phyloP scores from a whole-genome alignment of 2,888 invertebrate genomes.

The Mechanitis messenoides region DNA sequence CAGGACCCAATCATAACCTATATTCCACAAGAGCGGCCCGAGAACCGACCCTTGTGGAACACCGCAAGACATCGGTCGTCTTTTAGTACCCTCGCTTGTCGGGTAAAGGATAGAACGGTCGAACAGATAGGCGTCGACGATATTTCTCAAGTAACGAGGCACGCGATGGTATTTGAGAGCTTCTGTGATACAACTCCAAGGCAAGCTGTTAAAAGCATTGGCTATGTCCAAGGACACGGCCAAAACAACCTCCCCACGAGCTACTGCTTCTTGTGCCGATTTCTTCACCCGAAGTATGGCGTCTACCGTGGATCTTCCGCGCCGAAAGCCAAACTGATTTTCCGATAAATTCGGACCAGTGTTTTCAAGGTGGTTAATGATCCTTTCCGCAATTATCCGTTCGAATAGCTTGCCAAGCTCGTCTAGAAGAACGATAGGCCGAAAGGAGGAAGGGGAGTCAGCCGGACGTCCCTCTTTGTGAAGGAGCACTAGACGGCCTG shows the following conservation, averaged over 20 bases:
- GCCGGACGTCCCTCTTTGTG: conserved; percentile 2
- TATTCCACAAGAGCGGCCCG: background rate
- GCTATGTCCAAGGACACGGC: conserved; percentile 2
- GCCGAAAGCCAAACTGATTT: too few relatives aligned
- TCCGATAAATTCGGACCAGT: conserved; percentile 18
- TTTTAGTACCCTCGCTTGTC: too few relatives aligned
- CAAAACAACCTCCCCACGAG: background rate
- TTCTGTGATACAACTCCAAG: conserved; percentile 22
- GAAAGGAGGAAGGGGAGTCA: too few relatives aligned
- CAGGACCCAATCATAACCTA: background rate
- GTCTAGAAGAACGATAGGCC: too few relatives aligned
- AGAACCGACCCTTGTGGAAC: background rate
- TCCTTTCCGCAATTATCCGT: too few relatives aligned
- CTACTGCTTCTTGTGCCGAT: too few relatives aligned
- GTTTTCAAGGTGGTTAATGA: background rate
- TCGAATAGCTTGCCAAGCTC: too few relatives aligned
- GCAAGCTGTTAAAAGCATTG: conserved; percentile 6
- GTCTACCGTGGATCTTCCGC: too few relatives aligned
- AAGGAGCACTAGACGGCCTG: too few relatives aligned
- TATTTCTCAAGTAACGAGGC: conserved; percentile 20
- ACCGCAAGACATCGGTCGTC: too few relatives aligned
- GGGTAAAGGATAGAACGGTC: conserved; percentile 12
- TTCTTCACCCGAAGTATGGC: too few relatives aligned
- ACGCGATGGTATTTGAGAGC: conserved; percentile 28
- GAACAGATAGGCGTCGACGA: conserved; percentile 18